Evolutionary conservation across 2,888 invertebrate species (phyloP), one percentile per base, ranked within the genome.

Genomic region (Eilema caniola): DNA sequence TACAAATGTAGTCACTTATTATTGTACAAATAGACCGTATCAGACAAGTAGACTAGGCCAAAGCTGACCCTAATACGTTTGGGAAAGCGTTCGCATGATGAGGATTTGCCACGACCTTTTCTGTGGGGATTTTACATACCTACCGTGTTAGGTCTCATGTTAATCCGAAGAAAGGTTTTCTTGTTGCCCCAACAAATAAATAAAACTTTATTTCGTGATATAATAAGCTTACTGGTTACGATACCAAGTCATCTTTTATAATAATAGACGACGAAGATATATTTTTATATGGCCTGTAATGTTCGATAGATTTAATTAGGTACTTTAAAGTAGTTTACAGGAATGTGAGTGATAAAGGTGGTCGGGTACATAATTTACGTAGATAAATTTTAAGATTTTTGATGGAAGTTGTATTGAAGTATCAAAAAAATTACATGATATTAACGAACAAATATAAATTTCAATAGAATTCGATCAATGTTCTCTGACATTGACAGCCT

Each of bases 81-180:
- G 70, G 66, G 70, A 66, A 70, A 66, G 70, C 57, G 62, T 66
- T 63, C 59, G 59, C 66, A 63, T 67, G 70, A 70, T 62, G 70
- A 66, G 70, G 70, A 70, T 70, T 70, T 70, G 41, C 66, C 47
- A 31, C 70, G 70, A 70, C 70, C 70, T 70, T 70, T 70, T 70
- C 69, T 63, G 66, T 66, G 66, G 57, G 70, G 70, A 59, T 66
- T 70, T 67, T 67, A 70, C 70, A 70, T 70, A 67, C 56, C 69
- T 60, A 61, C 24, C 66, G 62, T 70, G 57, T 70, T 63, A 70
- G 66, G 66, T 41, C 70, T 70, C 70, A 67, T 67, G 62, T 66
- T 70, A 70, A 70, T 66, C 70, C 66, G 47, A 62, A 59, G 59
- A 70, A 66, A 62, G 70, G 70, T 62, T 70, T 61, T 63, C 63